Base-by-base conservation (phyloP, 2,797 vertebrate species). In the Peromyscus eremicus region DNA sequence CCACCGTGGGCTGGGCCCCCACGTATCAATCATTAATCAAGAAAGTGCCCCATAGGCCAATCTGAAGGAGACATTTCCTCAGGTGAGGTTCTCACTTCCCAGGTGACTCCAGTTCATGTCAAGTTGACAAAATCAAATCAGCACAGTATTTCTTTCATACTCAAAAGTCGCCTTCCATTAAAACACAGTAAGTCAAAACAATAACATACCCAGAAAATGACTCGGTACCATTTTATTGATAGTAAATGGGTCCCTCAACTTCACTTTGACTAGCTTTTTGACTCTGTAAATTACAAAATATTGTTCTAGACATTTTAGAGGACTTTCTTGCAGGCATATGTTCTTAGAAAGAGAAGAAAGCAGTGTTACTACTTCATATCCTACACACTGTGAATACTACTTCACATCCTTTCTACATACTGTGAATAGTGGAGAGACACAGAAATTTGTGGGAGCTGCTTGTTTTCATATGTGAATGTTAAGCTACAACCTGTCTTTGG, bases 131-230 rank as follows among this genome's bases (percentile, higher is more conserved):
- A 66, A 62, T 66, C 4, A 32, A 32, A 32, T 8, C 60, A 46
- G 16, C 60, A 64, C 17, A 82, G 16, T 2, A 32, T 64, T 94
- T 93, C 83, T 88, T 60, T 68, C 13, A 49, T 85, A 96, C 66
- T 94, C 34, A 92, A 89, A 77, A 84, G 60, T 34, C 94, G 0
- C 6, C 46, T 64, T 96, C 17, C 8, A 6, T 86, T 91, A 73
- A 64, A 82, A 37, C 4, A 88, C 64, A 66, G 46, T 10, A 37
- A 83, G 6, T 32, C 76, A 49, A 79, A 55, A 10, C 49, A 40
- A 40, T 25, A 25, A 23, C 21, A 89, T 40, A 87, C 62, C 95
- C 89, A 96, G 71, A 82, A 60, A 92, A 84, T 19, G 32, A 90
- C 68, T n/a, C 16, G 52, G 32, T 27, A 64, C 68, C 55, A 70